Evolutionary conservation across 2,113 vertebrate genomes (phyloP), one percentile per base, ranked within the genome.

Genomic region (Monopterus albus): DNA sequence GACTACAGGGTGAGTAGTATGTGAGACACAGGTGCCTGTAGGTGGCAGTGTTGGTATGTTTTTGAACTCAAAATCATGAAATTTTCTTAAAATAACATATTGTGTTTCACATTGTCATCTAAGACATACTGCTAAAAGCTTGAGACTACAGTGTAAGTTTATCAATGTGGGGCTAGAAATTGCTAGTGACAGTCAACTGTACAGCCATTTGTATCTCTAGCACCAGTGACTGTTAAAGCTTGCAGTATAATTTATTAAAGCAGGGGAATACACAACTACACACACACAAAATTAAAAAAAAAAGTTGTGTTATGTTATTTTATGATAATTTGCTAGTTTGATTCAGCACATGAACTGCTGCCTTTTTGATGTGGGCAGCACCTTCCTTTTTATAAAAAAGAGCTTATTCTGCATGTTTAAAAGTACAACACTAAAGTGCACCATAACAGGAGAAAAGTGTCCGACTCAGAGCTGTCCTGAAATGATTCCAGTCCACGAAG

Each of bases 31-130:
- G 1, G 20, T 11, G 13, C 62, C 81, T 59, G 23, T 55, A 76
- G 81, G 59, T 58, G 76, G 72, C 9, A 5, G 31, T 49, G 63
- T 23, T 53, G 51, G 2, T 14, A 5, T 25, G 5, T 39, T 47
- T 65, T 35, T 61, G 1, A 60, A 65, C 53, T 26, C 4, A 7
- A n/a, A n/a, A n/a, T n/a, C n/a, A n/a, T n/a, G n/a, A n/a, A n/a
- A n/a, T n/a, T n/a, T n/a, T n/a, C n/a, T n/a, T n/a, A n/a, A n/a
- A n/a, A n/a, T n/a, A n/a, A n/a, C n/a, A n/a, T n/a, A n/a, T n/a
- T n/a, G n/a, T n/a, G n/a, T n/a, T n/a, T n/a, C n/a, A n/a, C n/a
- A n/a, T n/a, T n/a, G n/a, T n/a, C n/a, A n/a, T n/a, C n/a, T n/a
- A n/a, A n/a, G n/a, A n/a, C n/a, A n/a, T n/a, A 23, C 1, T 5